Evolutionary conservation across 2,113 vertebrate species (phyloP).

Genomic region (Chiloscyllium plagiosum): DNA sequence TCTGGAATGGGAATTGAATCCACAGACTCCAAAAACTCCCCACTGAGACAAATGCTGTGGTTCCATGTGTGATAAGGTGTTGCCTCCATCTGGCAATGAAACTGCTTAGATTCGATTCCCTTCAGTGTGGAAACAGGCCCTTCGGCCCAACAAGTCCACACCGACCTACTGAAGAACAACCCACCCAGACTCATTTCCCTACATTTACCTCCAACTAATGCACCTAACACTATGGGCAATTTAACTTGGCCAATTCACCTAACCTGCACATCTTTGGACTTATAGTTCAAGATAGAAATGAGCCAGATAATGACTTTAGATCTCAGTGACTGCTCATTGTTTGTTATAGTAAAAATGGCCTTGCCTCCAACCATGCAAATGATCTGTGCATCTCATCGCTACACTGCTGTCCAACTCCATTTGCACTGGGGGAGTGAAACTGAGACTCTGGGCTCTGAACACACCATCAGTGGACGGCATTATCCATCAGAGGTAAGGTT

Average conservation of each 20-base stretch:
- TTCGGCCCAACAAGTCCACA: no score
- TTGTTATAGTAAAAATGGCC: constrained; percentile 69
- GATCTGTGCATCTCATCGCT: constrained; percentile 64
- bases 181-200: no score
- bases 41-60: not conserved
- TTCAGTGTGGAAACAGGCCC: no score
- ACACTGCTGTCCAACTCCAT: constrained; percentile 79
- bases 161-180: no score
- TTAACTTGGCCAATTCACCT: no score
- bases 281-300: not conserved
- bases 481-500: constrained; percentile 80
- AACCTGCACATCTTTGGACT: no score
- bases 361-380: constrained; percentile 70
- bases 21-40: not conserved
- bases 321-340: constrained; percentile 39
- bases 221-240: no score
- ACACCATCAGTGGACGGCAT: constrained; percentile 69
- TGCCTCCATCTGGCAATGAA: not conserved
- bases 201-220: no score
- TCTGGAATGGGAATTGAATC: not conserved
- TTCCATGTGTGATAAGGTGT: not conserved
- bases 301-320: not conserved
- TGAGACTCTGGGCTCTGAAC: constrained; percentile 73
- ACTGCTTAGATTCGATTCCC: no score
- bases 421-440: constrained; percentile 81